Evolutionary conservation across 1,140 invertebrate species (phyloP).

Genomic region (Ostrea edulis): DNA sequence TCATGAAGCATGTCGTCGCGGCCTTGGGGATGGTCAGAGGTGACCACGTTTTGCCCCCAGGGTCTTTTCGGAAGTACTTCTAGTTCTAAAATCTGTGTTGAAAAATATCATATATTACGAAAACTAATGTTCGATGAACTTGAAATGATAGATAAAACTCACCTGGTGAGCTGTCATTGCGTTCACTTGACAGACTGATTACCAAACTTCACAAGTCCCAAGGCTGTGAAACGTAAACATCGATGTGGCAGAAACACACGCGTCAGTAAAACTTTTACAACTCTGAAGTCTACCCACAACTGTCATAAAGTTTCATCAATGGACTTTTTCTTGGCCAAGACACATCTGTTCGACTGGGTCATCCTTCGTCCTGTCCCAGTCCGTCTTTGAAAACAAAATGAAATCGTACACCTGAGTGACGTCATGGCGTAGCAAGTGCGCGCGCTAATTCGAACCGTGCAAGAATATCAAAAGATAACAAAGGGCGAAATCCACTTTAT

Average conservation of each 20-base stretch:
- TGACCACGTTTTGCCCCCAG: not conserved
- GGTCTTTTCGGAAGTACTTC: not conserved
- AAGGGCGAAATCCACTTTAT: not conserved
- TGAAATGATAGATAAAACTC: not conserved
- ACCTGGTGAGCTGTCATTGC: constrained; percentile 28
- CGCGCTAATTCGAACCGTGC: not conserved
- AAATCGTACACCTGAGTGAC: constrained; percentile 16
- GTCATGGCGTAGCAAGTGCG: not conserved
- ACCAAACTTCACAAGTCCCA: not conserved
- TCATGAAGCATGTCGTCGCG: too few species aligned
- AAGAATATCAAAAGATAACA: not conserved
- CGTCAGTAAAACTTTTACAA: not conserved
- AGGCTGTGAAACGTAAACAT: not conserved
- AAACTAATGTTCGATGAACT: not conserved
- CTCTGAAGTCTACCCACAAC: too few species aligned
- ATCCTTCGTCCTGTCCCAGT: not conserved
- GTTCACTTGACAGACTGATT: not conserved
- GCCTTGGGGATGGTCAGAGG: too few species aligned
- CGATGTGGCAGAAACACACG: not conserved
- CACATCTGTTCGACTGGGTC: not conserved
- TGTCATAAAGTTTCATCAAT: too few species aligned
- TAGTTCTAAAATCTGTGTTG: not conserved
- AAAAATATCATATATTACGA: not conserved
- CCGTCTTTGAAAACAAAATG: not conserved
- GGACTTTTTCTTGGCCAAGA: not conserved